A percentile compares a stretch with the other conserved stretches of the same genome.
Conservation (phyloP, 2,888 invertebrate genomes). For the Busseola fusca region DNA sequence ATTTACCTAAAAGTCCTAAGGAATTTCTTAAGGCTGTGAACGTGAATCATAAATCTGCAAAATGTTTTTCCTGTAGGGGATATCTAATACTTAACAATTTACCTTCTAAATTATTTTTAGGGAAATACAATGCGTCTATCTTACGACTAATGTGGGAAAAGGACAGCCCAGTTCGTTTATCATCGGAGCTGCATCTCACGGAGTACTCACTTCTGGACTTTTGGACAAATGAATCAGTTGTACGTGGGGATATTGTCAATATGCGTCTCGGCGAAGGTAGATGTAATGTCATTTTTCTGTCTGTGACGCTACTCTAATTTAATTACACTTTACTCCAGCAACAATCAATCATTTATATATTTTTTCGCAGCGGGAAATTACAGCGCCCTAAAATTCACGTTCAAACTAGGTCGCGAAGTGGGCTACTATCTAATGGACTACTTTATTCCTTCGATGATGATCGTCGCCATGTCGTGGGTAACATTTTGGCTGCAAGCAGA, state of each 20-base stretch:
- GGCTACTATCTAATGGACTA: conserved; percentile 97
- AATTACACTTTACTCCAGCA: conserved; percentile 25
- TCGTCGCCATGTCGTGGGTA: conserved; percentile 96
- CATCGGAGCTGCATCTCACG: conserved; percentile 93
- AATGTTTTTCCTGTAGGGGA: conserved; percentile 24
- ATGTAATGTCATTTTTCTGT: conserved; percentile 79
- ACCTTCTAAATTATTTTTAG: conserved; percentile 82
- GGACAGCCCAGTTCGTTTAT: conserved; percentile 92
- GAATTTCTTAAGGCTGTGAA: background rate
- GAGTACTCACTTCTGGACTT: conserved; percentile 93
- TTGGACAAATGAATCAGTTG: conserved; percentile 92
- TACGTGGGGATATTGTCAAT: conserved; percentile 91
- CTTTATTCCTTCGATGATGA: conserved; percentile 95
- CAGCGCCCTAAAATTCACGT: conserved; percentile 93
- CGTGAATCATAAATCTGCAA: conserved; percentile 49
- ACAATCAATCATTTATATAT: conserved; percentile 22
- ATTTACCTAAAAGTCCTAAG: no score
- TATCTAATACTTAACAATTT: conserved; percentile 39
- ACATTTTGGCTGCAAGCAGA: conserved; percentile 97
- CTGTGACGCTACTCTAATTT: conserved; percentile 60
- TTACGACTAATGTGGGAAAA: conserved; percentile 93
- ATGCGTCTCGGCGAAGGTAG: conserved; percentile 93
- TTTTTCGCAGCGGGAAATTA: conserved; percentile 93
- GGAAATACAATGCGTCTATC: conserved; percentile 94
- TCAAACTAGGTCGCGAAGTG: conserved; percentile 94